phyloP scores from a whole-genome alignment of 2,797 vertebrate species.

The Argya squamiceps region DNA sequence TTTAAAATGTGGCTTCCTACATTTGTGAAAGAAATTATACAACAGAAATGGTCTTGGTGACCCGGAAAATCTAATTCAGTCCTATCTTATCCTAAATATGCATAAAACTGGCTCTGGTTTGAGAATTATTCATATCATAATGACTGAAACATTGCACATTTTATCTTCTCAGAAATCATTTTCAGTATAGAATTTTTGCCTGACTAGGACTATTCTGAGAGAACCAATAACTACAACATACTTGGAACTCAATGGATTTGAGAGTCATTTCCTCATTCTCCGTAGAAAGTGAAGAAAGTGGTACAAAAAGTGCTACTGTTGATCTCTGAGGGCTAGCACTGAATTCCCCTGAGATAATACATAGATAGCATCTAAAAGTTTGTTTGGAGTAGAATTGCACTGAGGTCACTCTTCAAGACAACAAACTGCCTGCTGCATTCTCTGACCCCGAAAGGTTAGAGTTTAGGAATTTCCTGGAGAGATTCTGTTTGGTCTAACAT shows the following conservation, averaged over 20 bases:
- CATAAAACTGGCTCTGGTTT: not conserved
- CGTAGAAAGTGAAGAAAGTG: slow-evolving; percentile 54
- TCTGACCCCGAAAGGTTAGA: slow-evolving; percentile 78
- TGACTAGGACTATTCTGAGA: not conserved
- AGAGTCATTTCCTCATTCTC: slow-evolving; percentile 43
- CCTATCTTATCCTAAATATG: not conserved
- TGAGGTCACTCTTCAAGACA: slow-evolving; percentile 75
- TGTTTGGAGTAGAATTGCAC: slow-evolving; percentile 78
- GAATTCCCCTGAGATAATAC: slow-evolving; percentile 63
- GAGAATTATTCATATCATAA: not conserved
- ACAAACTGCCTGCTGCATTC: slow-evolving; percentile 73
- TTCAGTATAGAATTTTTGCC: not conserved
- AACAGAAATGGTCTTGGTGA: not conserved
- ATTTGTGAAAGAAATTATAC: not conserved
- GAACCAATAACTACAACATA: not conserved
- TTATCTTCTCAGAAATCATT: not conserved
- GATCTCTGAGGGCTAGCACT: slow-evolving; percentile 43
- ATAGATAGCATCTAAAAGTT: slow-evolving; percentile 76
- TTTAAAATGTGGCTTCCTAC: not conserved
- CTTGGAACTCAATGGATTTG: slow-evolving; percentile 18
- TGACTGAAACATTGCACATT: not conserved
- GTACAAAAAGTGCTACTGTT: slow-evolving; percentile 65
- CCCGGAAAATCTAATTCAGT: not conserved
- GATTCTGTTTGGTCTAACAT: slow-evolving; percentile 77
- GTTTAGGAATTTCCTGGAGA: slow-evolving; percentile 80